These are phyloP conservation scores for Pangasianodon hypophthalmus DNA, from an alignment of 2,113 vertebrate species.

Conservation along the genomic window DNA sequence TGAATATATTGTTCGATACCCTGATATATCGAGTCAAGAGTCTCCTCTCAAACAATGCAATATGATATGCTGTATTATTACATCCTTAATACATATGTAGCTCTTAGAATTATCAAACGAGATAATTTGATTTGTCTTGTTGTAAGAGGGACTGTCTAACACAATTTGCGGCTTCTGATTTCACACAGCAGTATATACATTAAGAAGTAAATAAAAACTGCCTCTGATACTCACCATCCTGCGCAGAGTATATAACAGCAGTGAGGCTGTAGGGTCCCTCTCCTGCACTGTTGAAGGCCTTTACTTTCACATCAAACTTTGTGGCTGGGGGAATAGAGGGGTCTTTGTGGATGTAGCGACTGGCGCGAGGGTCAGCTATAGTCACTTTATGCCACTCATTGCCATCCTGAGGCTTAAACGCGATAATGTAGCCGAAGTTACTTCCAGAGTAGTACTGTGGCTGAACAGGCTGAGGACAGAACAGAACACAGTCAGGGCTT, in stretches of 20 bases:
- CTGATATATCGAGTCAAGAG: background rate
- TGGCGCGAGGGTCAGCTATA: constrained; percentile 83
- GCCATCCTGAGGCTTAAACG: constrained; percentile 83
- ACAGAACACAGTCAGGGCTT: constrained; percentile 25
- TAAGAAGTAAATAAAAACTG: background rate
- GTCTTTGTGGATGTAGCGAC: constrained; percentile 89
- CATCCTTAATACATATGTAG: background rate
- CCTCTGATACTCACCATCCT: constrained; percentile 81
- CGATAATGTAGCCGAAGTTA: constrained; percentile 92
- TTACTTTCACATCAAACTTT: constrained; percentile 92
- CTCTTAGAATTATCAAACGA: background rate
- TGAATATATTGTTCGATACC: background rate
- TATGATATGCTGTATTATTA: background rate
- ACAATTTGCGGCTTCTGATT: background rate
- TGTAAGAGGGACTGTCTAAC: background rate
- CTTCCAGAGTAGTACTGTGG: constrained; percentile 93
- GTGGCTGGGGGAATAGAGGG: constrained; percentile 80
- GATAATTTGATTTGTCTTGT: background rate
- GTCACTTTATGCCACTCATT: constrained; percentile 87
- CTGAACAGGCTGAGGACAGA: constrained; percentile 81
- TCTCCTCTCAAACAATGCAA: background rate
- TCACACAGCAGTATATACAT: background rate
- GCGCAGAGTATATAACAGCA: constrained; percentile 84
- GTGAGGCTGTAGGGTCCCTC: constrained; percentile 90
- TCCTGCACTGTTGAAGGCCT: constrained; percentile 90